A percentile compares a stretch with the other conserved stretches of the same genome.
phyloP scores from a whole-genome alignment of 2,888 invertebrate species.

The Hetaerina titia region DNA sequence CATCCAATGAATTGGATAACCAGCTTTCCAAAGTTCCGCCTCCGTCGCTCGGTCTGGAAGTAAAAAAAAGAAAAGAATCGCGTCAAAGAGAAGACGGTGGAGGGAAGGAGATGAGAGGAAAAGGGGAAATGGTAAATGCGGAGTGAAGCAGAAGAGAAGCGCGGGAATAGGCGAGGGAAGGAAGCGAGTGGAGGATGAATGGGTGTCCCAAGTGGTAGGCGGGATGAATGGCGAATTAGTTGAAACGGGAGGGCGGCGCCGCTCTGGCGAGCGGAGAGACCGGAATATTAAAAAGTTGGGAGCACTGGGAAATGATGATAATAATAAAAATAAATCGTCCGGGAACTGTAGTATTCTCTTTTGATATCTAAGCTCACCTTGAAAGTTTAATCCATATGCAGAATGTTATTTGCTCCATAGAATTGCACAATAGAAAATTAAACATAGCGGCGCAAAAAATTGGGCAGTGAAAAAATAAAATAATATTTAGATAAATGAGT shows the following conservation, averaged over 20 bases:
- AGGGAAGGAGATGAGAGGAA: not conserved
- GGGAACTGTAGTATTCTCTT: too few relatives aligned
- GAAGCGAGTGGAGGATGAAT: not conserved
- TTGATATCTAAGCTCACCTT: too few relatives aligned
- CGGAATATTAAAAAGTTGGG: not conserved
- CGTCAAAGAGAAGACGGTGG: not conserved
- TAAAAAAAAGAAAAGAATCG: not conserved
- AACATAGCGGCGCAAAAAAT: too few relatives aligned
- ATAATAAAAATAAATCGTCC: too few relatives aligned
- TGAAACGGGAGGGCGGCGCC: not conserved
- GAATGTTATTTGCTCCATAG: too few relatives aligned
- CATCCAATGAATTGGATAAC: constrained; percentile 5
- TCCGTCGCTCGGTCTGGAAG: not conserved
- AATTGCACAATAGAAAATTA: too few relatives aligned
- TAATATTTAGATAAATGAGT: too few relatives aligned
- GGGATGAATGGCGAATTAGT: not conserved
- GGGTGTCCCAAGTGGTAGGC: not conserved
- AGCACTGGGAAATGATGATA: too few relatives aligned
- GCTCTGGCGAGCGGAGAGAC: not conserved
- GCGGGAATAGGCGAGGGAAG: not conserved
- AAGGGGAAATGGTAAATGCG: not conserved
- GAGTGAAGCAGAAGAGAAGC: not conserved
- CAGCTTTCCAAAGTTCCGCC: not conserved
- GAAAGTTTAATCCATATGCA: too few relatives aligned
- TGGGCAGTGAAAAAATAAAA: too few relatives aligned